phyloP scores from a whole-genome alignment of 2,113 vertebrate genomes.

The Leptodactylus fuscus region DNA sequence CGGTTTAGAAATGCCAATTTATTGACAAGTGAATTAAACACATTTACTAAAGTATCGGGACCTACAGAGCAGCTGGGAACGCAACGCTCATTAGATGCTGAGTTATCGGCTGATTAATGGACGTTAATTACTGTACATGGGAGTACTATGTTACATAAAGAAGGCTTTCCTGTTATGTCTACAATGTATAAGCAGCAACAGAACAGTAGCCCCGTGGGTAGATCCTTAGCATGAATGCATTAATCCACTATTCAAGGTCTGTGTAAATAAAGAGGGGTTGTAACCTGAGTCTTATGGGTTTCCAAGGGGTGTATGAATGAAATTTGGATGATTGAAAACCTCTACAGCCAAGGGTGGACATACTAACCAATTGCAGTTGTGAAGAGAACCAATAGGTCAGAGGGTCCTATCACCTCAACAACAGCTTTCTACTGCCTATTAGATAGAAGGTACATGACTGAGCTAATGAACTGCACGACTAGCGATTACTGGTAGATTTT shows the following conservation, averaged over 20 bases:
- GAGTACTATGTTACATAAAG: slow-evolving; percentile 8
- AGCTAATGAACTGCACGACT: no score
- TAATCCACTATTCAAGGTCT: background rate
- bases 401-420: no score
- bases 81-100: background rate
- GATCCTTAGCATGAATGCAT: background rate
- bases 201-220: background rate
- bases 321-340: background rate
- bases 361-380: no score
- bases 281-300: background rate
- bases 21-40: background rate
- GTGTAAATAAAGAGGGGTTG: background rate
- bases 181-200: slow-evolving; percentile 15
- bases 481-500: no score
- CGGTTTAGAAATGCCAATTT: background rate
- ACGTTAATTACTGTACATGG: slow-evolving; percentile 19
- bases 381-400: no score
- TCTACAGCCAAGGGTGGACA: no score
- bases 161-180: slow-evolving; percentile 49
- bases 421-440: no score
- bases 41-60: background rate
- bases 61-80: background rate
- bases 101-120: background rate
- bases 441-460: no score
- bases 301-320: background rate